Evolutionary conservation across 2,113 vertebrate species (phyloP), one percentile per base, ranked within the genome.

Genomic region (Notothenia rossii): DNA sequence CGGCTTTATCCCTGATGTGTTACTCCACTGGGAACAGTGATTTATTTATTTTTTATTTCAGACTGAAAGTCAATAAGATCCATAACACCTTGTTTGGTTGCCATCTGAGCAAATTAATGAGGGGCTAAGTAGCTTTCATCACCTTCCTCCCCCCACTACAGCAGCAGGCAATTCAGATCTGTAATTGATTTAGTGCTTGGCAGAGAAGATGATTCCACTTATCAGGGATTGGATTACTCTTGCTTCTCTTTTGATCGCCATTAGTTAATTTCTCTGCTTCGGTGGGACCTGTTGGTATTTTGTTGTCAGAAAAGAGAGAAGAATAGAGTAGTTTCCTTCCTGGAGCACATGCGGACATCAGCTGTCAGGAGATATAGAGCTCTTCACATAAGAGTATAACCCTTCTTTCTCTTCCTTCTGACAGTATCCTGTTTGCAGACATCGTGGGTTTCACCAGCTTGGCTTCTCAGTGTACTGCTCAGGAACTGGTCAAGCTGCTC

Each of bases 401-500:
- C 53, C 29, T 0, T 51, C 25, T 46, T 48, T 71, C 25, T 65
- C 40, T 56, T 18, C 74, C 69, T 85, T 58, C 61, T 13, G 83
- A 40, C 95, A 99, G 98, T 92, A 99, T 99, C 95, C 95, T 99
- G 85, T 99, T 99, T 92, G 98, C 98, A 46, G 98, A 99, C 89
- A 99, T 99, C 54, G 98, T 99, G 83, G 98, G 98, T 3, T 99
- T 99, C 94, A 99, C 98, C 40, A 97, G 98, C 79, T 81, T 99
- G 95, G 97, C 98, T 7, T 99, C 98, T 1, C 98, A 99, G 85
- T 99, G 98, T 69, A 99, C 98, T 0, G 98, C 98, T 36, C 98
- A 99, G 93, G 98, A 99, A 87, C 93, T 99, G 87, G 98, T 99
- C 89, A 99, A 99, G 86, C 94, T 99, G 77, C 96, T 99, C 81